Base-by-base conservation (phyloP, 2,113 vertebrate genomes). In the Melanerpes aurifrons region DNA sequence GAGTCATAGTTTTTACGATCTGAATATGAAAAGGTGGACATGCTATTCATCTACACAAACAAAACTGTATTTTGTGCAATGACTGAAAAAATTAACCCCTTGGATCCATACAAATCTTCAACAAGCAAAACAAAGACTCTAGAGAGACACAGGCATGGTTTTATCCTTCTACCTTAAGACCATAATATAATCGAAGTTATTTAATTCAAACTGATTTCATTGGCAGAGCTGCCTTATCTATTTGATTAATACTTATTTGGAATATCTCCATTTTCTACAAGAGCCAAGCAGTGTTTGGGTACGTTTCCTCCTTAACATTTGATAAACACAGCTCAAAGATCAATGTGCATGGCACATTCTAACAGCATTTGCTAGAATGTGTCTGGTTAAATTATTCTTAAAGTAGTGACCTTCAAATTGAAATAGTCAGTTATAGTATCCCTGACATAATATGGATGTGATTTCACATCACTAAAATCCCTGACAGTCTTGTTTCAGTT, bases 1-100 rank as follows among this genome's bases (percentile, higher is more conserved):
- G 5, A 35, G 10, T 29, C 20, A 11, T 5, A 29, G 10, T 12
- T 5, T 68, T 66, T 70, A n/a, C 15, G 20, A 76, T 62, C 3
- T 2, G 8, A 90, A 45, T 14, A n/a, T 7, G 0, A 25, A 71
- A 53, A 70, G 68, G 2, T 13, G 3, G 26, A 16, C 0, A 0
- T 9, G 31, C 5, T 13, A 15, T 37, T 63, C 26, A 5, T 7
- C 7, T 3, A 45, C 7, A 48, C 7, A 70, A 71, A 32, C 3
- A 35, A 9, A 74, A n/a, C 1, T 17, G 4, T 24, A 32, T 75
- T 74, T 74, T 57, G 4, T 72, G 32, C 12, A 62, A 20, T 54
- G 11, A 21, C 6, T 35, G 7, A 32, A 35, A 64, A 88, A 21
- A 7, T 56, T 59, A 68, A 32, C 4, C 6, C 11, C 7, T 6